phyloP scores from a whole-genome alignment of 1,140 invertebrate species.

The Venustaconcha ellipsiformis region DNA sequence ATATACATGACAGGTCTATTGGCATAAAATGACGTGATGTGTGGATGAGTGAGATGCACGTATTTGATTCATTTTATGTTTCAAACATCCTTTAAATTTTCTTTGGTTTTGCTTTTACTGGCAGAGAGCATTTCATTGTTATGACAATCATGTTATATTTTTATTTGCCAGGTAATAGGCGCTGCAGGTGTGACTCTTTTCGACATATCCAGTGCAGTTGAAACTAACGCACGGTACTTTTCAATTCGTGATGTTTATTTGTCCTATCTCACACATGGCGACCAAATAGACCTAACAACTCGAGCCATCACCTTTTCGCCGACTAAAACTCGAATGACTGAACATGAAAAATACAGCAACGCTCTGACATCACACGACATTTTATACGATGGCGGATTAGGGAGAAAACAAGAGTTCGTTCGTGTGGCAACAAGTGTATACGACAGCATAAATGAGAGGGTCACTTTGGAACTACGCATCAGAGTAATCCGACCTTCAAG shows the following conservation, averaged over 20 bases:
- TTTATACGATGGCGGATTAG: slow-evolving; percentile 30
- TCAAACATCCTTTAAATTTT: neutral
- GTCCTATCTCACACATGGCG: slow-evolving; percentile 40
- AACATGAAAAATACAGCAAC: slow-evolving; percentile 45
- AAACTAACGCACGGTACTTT: slow-evolving; percentile 12
- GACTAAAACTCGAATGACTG: slow-evolving; percentile 37
- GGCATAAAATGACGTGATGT: too few species aligned
- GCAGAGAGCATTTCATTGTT: neutral
- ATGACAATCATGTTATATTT: neutral
- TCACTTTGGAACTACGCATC: slow-evolving; percentile 30
- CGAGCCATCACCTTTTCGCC: slow-evolving; percentile 39
- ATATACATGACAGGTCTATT: too few species aligned
- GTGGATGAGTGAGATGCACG: too few species aligned
- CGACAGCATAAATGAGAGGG: slow-evolving; percentile 17
- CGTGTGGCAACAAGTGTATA: slow-evolving; percentile 40
- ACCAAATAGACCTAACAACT: slow-evolving; percentile 29
- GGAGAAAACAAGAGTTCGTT: slow-evolving; percentile 34
- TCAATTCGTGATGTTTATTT: slow-evolving; percentile 29
- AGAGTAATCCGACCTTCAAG: slow-evolving; percentile 24
- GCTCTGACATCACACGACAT: slow-evolving; percentile 45
- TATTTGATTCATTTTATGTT: too few species aligned
- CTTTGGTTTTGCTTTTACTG: neutral
- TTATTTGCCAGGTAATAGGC: slow-evolving; percentile 31
- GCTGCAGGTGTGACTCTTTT: slow-evolving; percentile 34
- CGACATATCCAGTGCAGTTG: slow-evolving; percentile 25